Base-by-base conservation (phyloP, 1,140 invertebrate genomes). In the Cydia splendana region DNA sequence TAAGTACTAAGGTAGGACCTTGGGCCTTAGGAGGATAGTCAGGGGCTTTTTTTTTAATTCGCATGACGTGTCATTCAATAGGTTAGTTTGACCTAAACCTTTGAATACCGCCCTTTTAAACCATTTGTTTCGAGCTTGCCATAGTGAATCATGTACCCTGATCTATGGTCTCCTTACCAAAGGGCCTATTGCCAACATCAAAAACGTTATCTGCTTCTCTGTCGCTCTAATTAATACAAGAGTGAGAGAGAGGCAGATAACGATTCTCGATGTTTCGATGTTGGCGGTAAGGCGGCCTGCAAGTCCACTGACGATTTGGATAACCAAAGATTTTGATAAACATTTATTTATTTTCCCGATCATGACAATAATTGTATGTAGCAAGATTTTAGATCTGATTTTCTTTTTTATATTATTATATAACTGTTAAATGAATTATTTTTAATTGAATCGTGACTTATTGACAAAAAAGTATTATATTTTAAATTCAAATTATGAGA, bases 291-390 rank as follows among this genome's bases (percentile, higher is more conserved):
- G n/a, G n/a, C n/a, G 10, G 38, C 38, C 1, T 5, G 0, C 38
- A 42, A 1, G 38, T 71, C 9, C 34, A 71, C 67, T 38, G 67
- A 38, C 67, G 67, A 71, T 38, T 38, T 71, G 67, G 34, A n/a
- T 38, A 15, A 81, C 82, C 82, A 84, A 84, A 82, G 81, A 79
- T 73, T 78, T 79, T 77, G 62, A 74, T 75, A 77, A 75, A 78
- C 62, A 28, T 65, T 79, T 79, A 78, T 65, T 78, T 78, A 24
- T 81, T 75, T 71, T 76, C 38, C 69, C 80, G 77, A 82, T 62
- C 81, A 79, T 82, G 82, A 85, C 82, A 84, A 85, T 85, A 84
- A 85, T 82, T 82, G 78, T 83, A 78, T 79, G 79, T 83, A 84
- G 81, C 75, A 77, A 75, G 53, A 69, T 67, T 78, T 77, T 74